Conservation (phyloP, 2,113 vertebrate genomes). For the Phycodurus eques region DNA sequence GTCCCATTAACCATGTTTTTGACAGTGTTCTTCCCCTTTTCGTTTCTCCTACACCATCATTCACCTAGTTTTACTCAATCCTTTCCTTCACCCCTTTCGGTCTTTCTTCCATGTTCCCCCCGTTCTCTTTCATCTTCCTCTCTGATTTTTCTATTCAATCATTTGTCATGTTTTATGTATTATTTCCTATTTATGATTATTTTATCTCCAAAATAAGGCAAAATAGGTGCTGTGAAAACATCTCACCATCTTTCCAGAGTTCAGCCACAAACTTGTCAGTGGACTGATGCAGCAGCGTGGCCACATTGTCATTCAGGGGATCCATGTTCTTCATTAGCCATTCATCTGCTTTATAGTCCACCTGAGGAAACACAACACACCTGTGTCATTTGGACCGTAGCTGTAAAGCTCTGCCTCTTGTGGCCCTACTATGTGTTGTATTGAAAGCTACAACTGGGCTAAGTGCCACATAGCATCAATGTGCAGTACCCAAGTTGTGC, state of each 20-base stretch:
- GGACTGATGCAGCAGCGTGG: constrained; percentile 93
- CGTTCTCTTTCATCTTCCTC: not conserved
- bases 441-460: not conserved
- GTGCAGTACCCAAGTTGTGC: not conserved
- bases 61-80: not conserved
- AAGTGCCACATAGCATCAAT: not conserved
- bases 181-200: not conserved
- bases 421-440: not conserved
- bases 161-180: constrained; percentile 3
- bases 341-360: constrained; percentile 97
- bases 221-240: not conserved
- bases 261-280: constrained; percentile 95
- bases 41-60: not conserved
- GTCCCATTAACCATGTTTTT: not conserved
- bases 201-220: not conserved
- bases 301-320: constrained; percentile 95
- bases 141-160: not conserved
- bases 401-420: not conserved
- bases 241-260: constrained; percentile 97
- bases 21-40: not conserved
- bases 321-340: constrained; percentile 99
- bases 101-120: not conserved
- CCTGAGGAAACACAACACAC: constrained; percentile 66
- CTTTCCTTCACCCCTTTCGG: not conserved
- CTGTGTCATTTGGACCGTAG: not conserved